Evolutionary conservation across 1,140 invertebrate genomes (phyloP), one percentile per base, ranked within the genome.

Genomic region (Macrosteles quadrilineatus): DNA sequence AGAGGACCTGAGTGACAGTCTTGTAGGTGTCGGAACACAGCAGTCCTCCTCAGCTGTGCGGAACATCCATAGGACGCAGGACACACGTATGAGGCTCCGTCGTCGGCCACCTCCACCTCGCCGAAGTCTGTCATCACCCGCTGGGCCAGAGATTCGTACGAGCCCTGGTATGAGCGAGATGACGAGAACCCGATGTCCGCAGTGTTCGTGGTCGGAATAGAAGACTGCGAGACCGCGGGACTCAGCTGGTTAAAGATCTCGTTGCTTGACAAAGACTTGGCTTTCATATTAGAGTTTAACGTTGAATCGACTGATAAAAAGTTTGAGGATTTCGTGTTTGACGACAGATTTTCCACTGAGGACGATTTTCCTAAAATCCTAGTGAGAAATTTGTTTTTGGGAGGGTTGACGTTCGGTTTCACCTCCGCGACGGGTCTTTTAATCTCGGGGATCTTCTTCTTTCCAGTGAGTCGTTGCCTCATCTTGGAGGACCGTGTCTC

Each of bases 361-460:
- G 72, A 73, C 0, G 72, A 73, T 64, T 73, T 73, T 4, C 72
- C 72, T 40, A 73, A 70, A 1, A 73, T 62, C 12, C 72, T 40
- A 0, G 72, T 68, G 1, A 73, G 45, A 11, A 73, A 65, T 73
- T 71, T 73, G 40, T 73, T 73, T 25, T 68, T 73, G 1, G 72
- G 64, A 25, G 66, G 43, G 2, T 43, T 12, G 55, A 63, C 21
- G 17, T 32, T 43, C 21, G 31, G 64, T 17, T 70, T 64, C 23
- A 68, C 29, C 19, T 36, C 29, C 2, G 53, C 25, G 1, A 57
- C 30, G 19, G 50, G 47, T 12, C 17, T 19, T 23, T 30, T 30
- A 21, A 36, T 36, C 12, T 62, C 55, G 11, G 45, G 64, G 12
- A 63, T 31, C 47, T 73, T 73, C 50, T 73, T 73, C 36, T 71